Evolutionary conservation across 53 echinoderm and acorn worm genomes (phyloP).

Genomic region (Holothuria scabra): DNA sequence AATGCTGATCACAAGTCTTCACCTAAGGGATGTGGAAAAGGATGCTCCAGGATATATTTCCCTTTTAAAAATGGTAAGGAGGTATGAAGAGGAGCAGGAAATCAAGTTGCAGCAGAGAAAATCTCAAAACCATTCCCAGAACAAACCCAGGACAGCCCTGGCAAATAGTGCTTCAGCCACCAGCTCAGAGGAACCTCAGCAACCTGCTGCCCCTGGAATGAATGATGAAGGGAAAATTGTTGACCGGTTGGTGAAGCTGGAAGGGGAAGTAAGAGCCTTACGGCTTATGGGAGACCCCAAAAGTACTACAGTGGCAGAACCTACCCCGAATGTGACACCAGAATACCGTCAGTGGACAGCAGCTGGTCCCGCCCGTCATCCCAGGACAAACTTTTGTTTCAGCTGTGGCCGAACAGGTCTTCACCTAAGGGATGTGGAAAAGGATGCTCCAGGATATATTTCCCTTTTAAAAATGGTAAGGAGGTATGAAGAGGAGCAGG

Average conservation of each 20-base stretch:
- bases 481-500: constrained; percentile 45
- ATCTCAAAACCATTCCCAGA: too few relatives aligned
- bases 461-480: not conserved
- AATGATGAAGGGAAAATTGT: too few relatives aligned
- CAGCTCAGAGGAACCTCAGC: too few relatives aligned
- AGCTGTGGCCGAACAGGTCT: constrained; percentile 21
- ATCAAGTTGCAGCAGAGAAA: not conserved
- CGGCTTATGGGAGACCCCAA: too few relatives aligned
- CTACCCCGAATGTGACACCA: not conserved
- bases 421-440: constrained; percentile 8
- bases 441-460: constrained; percentile 1
- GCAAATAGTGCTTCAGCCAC: too few relatives aligned
- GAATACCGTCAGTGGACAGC: constrained; percentile 19
- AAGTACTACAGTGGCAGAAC: too few relatives aligned
- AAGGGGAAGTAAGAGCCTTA: too few relatives aligned
- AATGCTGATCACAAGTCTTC: constrained; percentile 35
- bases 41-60: constrained; percentile 8
- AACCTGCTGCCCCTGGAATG: too few relatives aligned
- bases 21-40: constrained; percentile 4
- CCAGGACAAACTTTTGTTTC: constrained; percentile 10
- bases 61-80: not conserved
- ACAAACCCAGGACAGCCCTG: too few relatives aligned
- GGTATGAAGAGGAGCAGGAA: constrained; percentile 44
- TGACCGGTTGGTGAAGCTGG: too few relatives aligned
- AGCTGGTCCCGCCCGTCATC: not conserved